Percentiles rank a stretch among this genome's conserved stretches.
phyloP scores from a whole-genome alignment of 2,113 vertebrate species.

The Centropristis striata region DNA sequence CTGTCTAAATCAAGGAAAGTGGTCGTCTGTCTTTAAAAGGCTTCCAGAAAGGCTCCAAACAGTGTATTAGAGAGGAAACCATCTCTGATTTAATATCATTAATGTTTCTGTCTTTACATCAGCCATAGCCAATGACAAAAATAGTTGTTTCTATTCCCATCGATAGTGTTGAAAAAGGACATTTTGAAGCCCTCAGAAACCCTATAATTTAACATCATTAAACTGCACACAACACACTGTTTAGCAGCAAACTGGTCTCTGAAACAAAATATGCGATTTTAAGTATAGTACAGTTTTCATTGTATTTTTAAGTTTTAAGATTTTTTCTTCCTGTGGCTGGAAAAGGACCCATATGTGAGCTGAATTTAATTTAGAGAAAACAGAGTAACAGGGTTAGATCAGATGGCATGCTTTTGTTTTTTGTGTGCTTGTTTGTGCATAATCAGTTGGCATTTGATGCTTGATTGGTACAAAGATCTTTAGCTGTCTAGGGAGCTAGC shows the following conservation, averaged over 20 bases:
- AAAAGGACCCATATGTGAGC: neutral
- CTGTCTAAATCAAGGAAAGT: slow-evolving; percentile 39
- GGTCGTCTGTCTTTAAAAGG: slow-evolving; percentile 16
- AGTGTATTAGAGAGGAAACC: slow-evolving; percentile 1
- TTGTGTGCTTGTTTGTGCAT: neutral
- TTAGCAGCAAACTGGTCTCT: neutral
- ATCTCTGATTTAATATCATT: neutral
- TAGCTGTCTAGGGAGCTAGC: no score
- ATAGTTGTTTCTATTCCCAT: neutral
- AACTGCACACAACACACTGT: neutral
- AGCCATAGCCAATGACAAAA: neutral
- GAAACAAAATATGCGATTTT: neutral
- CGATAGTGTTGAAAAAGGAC: neutral
- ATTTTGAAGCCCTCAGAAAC: neutral
- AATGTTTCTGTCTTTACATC: neutral
- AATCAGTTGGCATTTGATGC: neutral
- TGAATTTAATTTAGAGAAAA: neutral
- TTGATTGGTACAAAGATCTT: neutral
- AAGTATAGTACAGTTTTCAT: neutral
- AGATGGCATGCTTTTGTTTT: neutral
- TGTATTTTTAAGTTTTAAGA: neutral
- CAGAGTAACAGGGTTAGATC: neutral
- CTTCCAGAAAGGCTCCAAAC: slow-evolving; percentile 9
- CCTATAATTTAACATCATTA: neutral
- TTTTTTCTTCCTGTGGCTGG: neutral